Conservation (phyloP, 2,888 invertebrate species). For the Lithophane semibrunnea region DNA sequence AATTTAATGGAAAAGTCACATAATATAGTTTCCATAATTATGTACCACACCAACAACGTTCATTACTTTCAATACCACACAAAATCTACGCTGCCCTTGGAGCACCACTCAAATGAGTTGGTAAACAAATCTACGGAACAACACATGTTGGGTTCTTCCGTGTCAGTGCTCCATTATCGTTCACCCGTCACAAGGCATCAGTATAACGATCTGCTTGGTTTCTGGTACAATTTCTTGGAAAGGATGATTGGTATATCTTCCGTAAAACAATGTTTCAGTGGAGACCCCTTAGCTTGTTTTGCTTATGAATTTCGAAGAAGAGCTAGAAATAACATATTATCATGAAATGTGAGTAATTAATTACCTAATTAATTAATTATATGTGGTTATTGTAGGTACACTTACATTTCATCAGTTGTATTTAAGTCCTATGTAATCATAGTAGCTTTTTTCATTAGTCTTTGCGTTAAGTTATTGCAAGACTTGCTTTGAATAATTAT, state of each 20-base stretch:
- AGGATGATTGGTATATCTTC: not conserved
- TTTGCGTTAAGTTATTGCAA: not conserved
- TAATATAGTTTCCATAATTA: too few relatives aligned
- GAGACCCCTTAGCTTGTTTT: not conserved
- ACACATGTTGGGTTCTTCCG: conserved; percentile 39
- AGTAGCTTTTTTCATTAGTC: not conserved
- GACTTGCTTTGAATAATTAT: not conserved
- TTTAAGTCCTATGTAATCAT: not conserved
- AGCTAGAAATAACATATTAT: too few relatives aligned
- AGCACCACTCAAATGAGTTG: conserved; percentile 14
- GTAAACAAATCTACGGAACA: conserved; percentile 39
- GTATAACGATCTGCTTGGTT: conserved; percentile 32
- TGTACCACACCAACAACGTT: not conserved
- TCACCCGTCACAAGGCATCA: conserved; percentile 39
- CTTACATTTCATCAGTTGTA: not conserved
- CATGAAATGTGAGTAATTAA: too few relatives aligned
- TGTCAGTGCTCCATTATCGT: conserved; percentile 46
- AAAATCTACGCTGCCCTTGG: conserved; percentile 22
- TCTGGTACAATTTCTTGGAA: conserved; percentile 5
- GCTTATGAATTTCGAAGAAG: not conserved
- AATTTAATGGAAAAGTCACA: not conserved
- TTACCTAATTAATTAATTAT: too few relatives aligned
- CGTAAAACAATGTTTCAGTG: not conserved
- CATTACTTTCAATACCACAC: conserved; percentile 9
- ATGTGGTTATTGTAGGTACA: too few relatives aligned